Evolutionary conservation across 2,888 invertebrate species (phyloP).

Genomic region (Hybos culiciformis): DNA sequence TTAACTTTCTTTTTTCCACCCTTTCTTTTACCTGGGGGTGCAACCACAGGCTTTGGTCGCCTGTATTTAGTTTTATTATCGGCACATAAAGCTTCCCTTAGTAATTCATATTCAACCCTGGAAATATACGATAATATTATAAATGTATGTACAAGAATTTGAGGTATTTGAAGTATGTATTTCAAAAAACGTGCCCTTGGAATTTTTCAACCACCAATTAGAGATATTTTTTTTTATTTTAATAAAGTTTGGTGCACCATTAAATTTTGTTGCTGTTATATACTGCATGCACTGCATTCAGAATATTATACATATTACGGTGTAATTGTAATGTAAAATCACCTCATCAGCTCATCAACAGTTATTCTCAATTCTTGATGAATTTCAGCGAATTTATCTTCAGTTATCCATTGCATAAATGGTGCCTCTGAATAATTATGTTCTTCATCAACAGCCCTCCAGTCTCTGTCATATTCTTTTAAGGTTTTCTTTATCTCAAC

Average conservation of each 20-base stretch:
- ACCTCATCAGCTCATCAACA: constrained; percentile 39
- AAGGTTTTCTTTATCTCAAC: constrained; percentile 23
- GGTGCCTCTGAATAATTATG: constrained; percentile 26
- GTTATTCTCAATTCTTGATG: constrained; percentile 39
- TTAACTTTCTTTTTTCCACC: constrained; percentile 33
- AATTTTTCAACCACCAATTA: constrained; percentile 30
- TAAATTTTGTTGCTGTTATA: too few relatives aligned
- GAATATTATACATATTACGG: too few relatives aligned
- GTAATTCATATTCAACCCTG: constrained; percentile 30
- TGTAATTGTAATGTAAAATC: constrained; percentile 2
- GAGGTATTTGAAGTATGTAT: too few relatives aligned
- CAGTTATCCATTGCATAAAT: constrained; percentile 29
- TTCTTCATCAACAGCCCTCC: constrained; percentile 30
- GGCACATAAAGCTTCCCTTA: constrained; percentile 33
- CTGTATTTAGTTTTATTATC: constrained; percentile 27
- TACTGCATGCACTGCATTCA: too few relatives aligned
- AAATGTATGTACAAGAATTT: too few relatives aligned
- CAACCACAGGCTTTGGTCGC: constrained; percentile 18
- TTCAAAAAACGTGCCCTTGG: constrained; percentile 35
- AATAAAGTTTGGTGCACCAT: too few relatives aligned
- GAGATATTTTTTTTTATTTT: background rate
- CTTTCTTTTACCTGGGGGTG: constrained; percentile 19
- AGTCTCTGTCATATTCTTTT: constrained; percentile 24
- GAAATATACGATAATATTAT: background rate
- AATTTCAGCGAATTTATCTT: constrained; percentile 39